Evolutionary conservation across 2,888 invertebrate genomes (phyloP).

Genomic region (Palloptera scutellata): DNA sequence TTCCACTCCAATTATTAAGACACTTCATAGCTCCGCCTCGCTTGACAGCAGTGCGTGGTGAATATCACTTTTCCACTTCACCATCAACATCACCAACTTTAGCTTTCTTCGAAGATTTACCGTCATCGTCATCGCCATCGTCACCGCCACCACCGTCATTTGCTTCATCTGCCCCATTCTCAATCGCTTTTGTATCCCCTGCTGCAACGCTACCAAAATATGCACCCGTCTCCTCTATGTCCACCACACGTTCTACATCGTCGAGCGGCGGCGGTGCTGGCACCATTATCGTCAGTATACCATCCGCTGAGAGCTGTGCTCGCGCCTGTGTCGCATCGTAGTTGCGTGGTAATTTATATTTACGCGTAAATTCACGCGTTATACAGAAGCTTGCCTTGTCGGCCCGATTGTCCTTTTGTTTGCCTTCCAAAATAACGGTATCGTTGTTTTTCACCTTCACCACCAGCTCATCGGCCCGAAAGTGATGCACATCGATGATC

Average conservation of each 20-base stretch:
- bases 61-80: slow-evolving; percentile 6
- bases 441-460: slow-evolving; percentile 58
- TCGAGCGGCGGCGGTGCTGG: slow-evolving; percentile 58
- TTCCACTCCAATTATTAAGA: slow-evolving; percentile 9
- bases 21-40: background rate
- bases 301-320: slow-evolving; percentile 58
- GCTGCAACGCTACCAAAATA: slow-evolving; percentile 54
- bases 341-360: slow-evolving; percentile 58
- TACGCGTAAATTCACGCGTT: slow-evolving; percentile 56
- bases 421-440: slow-evolving; percentile 55
- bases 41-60: background rate
- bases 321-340: slow-evolving; percentile 57
- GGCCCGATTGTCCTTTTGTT: slow-evolving; percentile 52
- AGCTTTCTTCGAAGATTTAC: slow-evolving; percentile 24
- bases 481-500: slow-evolving; percentile 58
- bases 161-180: slow-evolving; percentile 23
- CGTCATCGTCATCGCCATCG: background rate
- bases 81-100: slow-evolving; percentile 5
- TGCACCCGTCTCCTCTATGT: slow-evolving; percentile 54
- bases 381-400: slow-evolving; percentile 53
- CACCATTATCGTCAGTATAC: slow-evolving; percentile 58
- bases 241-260: slow-evolving; percentile 55
- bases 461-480: slow-evolving; percentile 53
- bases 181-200: slow-evolving; percentile 27
- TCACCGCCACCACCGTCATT: too few relatives aligned